These are phyloP conservation scores for Linnaemya vulpina DNA, from an alignment of 2,888 invertebrate species.

Conservation along the genomic window DNA sequence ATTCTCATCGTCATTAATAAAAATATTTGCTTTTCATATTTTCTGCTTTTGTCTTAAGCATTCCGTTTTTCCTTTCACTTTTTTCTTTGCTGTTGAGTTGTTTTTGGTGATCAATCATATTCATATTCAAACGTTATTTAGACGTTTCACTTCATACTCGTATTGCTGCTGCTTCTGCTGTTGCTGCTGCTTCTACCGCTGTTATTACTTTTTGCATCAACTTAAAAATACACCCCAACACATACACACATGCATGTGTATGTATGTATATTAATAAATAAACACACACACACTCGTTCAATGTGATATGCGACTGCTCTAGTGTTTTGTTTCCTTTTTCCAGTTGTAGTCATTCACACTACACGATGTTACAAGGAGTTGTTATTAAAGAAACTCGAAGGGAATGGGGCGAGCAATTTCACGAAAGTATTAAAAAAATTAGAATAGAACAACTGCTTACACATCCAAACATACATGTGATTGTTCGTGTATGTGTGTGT, in stretches of 20 bases:
- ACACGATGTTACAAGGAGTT: slow-evolving; percentile 18
- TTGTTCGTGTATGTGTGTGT: background rate
- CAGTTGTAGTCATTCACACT: slow-evolving; percentile 1
- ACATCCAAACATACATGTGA: background rate
- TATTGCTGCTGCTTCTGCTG: background rate
- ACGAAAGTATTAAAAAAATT: background rate
- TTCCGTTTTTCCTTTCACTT: slow-evolving; percentile 21
- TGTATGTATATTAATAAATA: background rate
- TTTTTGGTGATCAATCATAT: slow-evolving; percentile 67
- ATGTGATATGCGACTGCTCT: slow-evolving; percentile 23
- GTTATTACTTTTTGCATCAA: slow-evolving; percentile 15
- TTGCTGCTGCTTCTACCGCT: background rate
- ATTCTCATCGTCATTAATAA: slow-evolving; percentile 64
- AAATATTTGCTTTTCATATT: slow-evolving; percentile 63
- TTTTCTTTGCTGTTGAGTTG: slow-evolving; percentile 25
- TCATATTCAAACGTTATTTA: slow-evolving; percentile 66
- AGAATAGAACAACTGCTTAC: too few relatives aligned
- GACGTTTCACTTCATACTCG: slow-evolving; percentile 37
- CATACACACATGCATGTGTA: background rate
- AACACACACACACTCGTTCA: background rate
- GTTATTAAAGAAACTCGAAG: background rate
- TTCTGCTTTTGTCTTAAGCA: slow-evolving; percentile 16
- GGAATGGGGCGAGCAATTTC: slow-evolving; percentile 6
- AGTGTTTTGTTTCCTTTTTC: slow-evolving; percentile 1
- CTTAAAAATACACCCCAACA: background rate